phyloP scores from a whole-genome alignment of 1,140 invertebrate genomes.

The Caerostris extrusa region DNA sequence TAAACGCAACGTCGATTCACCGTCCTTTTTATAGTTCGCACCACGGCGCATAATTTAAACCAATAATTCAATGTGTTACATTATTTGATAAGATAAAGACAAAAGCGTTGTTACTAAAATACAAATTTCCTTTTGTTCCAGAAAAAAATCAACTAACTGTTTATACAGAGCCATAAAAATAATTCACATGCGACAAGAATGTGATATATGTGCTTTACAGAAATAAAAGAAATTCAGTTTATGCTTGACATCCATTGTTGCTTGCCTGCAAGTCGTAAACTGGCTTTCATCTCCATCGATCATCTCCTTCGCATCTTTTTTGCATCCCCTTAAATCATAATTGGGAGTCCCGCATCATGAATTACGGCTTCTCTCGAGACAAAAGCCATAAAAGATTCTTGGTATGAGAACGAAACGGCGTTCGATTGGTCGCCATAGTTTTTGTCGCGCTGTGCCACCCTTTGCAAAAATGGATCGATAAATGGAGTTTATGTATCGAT shows the following conservation, averaged over 20 bases:
- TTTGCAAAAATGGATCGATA: neutral
- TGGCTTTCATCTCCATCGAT: neutral
- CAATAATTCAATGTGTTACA: no score
- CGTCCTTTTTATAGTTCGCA: no score
- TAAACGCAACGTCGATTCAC: no score
- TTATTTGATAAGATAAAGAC: no score
- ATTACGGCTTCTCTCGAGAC: neutral
- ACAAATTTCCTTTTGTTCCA: no score
- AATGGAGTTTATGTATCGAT: constrained; percentile 13
- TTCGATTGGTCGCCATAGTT: constrained; percentile 2
- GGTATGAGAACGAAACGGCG: no score
- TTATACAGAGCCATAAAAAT: neutral
- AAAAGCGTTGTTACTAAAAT: no score
- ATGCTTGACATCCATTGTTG: no score
- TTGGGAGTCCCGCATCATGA: neutral
- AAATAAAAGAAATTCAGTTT: neutral
- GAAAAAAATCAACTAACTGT: no score
- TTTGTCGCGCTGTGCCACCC: neutral
- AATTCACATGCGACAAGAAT: neutral
- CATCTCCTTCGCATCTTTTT: neutral
- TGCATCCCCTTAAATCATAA: neutral
- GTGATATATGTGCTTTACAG: neutral
- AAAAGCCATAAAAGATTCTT: neutral
- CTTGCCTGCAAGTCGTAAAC: neutral
- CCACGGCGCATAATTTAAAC: no score